Conservation (phyloP, 2,888 invertebrate species). For the Microlaimidae sp. region DNA sequence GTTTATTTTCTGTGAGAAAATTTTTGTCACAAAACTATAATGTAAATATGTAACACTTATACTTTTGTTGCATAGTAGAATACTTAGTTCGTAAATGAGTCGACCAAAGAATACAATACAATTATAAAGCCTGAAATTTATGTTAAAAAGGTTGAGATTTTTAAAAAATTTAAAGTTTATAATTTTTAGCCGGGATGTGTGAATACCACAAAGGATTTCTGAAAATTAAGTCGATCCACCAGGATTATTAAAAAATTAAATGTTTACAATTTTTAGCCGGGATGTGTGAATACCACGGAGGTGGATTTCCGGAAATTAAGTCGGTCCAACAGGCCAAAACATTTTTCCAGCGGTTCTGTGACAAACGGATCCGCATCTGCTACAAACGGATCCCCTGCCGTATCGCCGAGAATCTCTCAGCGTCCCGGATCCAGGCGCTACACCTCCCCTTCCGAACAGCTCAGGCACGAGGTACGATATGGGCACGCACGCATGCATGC, state of each 20-base stretch:
- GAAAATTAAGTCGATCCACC: slow-evolving; percentile 57
- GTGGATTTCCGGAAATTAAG: slow-evolving; percentile 90
- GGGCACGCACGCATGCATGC: no score
- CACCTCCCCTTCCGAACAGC: slow-evolving; percentile 36
- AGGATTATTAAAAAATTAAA: no score
- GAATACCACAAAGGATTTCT: slow-evolving; percentile 95
- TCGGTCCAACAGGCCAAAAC: slow-evolving; percentile 36
- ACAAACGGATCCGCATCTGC: not conserved
- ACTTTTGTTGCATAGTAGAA: no score
- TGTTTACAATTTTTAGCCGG: slow-evolving; percentile 51
- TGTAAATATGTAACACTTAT: no score
- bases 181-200: slow-evolving; percentile 75
- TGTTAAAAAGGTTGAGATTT: no score
- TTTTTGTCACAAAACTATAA: no score
- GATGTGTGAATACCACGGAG: slow-evolving; percentile 95
- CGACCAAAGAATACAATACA: no score
- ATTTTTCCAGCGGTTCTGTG: slow-evolving; percentile 16
- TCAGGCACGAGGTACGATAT: slow-evolving; percentile 50
- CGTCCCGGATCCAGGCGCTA: slow-evolving; percentile 29
- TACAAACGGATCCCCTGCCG: not conserved
- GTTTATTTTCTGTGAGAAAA: no score
- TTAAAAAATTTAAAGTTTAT: not conserved
- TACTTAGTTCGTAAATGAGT: no score
- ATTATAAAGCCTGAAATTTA: no score
- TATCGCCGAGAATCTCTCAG: slow-evolving; percentile 18